phyloP scores from a whole-genome alignment of 2,888 invertebrate species.

The Ornithoptera priamus region DNA sequence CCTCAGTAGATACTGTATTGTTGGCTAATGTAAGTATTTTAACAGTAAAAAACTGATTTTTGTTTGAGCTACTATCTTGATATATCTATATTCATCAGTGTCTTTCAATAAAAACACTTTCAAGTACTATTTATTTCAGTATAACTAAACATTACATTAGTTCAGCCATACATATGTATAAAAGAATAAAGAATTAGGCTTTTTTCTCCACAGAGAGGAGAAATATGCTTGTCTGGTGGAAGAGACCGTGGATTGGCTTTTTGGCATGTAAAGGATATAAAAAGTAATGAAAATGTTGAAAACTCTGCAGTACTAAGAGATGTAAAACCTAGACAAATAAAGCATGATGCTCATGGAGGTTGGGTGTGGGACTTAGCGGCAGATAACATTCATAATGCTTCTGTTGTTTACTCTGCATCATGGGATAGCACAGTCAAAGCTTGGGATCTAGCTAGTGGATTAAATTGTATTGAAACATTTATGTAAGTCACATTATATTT shows the following conservation, averaged over 20 bases:
- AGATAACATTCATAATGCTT: slow-evolving; percentile 57
- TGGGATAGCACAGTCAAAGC: slow-evolving; percentile 82
- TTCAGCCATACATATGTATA: background rate
- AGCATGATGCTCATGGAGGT: slow-evolving; percentile 78
- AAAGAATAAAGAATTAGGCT: background rate
- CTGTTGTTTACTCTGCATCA: slow-evolving; percentile 79
- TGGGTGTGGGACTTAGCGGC: slow-evolving; percentile 83
- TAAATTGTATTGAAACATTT: slow-evolving; percentile 70
- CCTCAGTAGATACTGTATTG: slow-evolving; percentile 80
- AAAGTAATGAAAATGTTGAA: slow-evolving; percentile 47
- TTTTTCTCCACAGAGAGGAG: slow-evolving; percentile 58
- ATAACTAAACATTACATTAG: too few relatives aligned
- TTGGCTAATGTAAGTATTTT: slow-evolving; percentile 73
- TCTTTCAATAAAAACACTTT: too few relatives aligned
- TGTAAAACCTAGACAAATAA: slow-evolving; percentile 56
- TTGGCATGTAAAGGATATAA: slow-evolving; percentile 68
- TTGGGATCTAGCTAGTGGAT: slow-evolving; percentile 73
- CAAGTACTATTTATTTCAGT: too few relatives aligned
- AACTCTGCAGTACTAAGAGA: slow-evolving; percentile 47
- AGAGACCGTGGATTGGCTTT: slow-evolving; percentile 79
- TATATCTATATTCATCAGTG: too few relatives aligned
- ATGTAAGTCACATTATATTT: slow-evolving; percentile 49
- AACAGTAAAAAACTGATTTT: too few relatives aligned
- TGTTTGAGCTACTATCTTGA: too few relatives aligned
- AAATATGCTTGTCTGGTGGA: slow-evolving; percentile 79